These are phyloP conservation scores for Trissolcus japonicus DNA, from an alignment of 2,888 invertebrate genomes.

Conservation along the genomic window DNA sequence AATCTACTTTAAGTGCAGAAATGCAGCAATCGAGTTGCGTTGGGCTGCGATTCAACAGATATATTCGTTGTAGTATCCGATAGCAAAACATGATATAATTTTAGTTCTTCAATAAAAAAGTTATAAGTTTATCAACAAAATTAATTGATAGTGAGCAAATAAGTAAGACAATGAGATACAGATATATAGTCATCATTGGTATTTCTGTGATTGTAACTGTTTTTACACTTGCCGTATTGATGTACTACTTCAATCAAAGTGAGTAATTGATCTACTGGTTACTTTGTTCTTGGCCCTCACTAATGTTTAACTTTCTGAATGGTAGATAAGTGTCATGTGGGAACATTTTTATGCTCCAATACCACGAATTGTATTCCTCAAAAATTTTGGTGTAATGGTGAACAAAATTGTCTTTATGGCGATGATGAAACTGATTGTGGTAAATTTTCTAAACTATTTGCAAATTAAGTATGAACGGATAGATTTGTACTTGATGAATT, in stretches of 20 bases:
- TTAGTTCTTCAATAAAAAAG: no score
- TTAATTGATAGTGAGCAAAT: no score
- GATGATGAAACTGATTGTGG: slow-evolving; percentile 76
- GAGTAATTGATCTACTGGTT: slow-evolving; percentile 39
- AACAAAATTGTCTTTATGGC: slow-evolving; percentile 76
- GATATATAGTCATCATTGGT: slow-evolving; percentile 66
- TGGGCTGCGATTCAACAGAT: no score
- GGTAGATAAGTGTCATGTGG: slow-evolving; percentile 78
- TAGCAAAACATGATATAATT: no score
- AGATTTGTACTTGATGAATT: neutral
- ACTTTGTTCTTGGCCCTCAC: neutral
- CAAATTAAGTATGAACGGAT: neutral
- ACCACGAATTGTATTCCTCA: slow-evolving; percentile 78
- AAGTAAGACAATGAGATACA: slow-evolving; percentile 66
- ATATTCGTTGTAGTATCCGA: no score
- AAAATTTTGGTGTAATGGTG: slow-evolving; percentile 78
- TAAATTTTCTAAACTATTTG: slow-evolving; percentile 63
- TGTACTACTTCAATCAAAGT: slow-evolving; percentile 74
- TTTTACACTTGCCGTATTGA: slow-evolving; percentile 65
- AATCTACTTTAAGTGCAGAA: no score
- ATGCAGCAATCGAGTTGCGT: no score
- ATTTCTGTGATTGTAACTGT: slow-evolving; percentile 64
- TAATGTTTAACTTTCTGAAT: neutral
- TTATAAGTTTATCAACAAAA: no score
- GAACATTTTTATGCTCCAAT: slow-evolving; percentile 78